Percentiles rank a stretch among this genome's conserved stretches.
phyloP scores from a whole-genome alignment of 2,797 vertebrate species.

The Acanthurus leucopareius region DNA sequence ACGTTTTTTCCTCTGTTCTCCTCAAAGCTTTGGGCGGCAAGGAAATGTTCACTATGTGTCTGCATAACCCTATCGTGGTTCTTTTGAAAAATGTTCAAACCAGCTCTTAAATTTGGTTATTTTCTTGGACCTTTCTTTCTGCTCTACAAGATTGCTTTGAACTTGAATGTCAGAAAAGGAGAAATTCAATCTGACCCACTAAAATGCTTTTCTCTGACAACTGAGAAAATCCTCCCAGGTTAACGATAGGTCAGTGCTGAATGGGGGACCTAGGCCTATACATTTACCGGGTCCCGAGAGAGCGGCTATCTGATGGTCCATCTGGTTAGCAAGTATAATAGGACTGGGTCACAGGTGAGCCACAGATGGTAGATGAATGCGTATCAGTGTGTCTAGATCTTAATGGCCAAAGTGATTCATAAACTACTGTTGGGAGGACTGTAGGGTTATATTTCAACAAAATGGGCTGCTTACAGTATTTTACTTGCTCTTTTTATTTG shows the following conservation, averaged over 20 bases:
- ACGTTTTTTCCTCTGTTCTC: not conserved
- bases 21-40: slow-evolving; percentile 32
- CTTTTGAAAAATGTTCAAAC: slow-evolving; percentile 58
- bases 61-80: slow-evolving; percentile 37
- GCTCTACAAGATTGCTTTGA: slow-evolving; percentile 60
- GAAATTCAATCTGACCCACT: slow-evolving; percentile 71
- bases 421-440: slow-evolving; percentile 25
- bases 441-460: slow-evolving; percentile 18
- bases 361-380: slow-evolving; percentile 56
- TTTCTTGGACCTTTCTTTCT: slow-evolving; percentile 50
- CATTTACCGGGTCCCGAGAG: slow-evolving; percentile 56
- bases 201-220: slow-evolving; percentile 61
- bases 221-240: slow-evolving; percentile 66
- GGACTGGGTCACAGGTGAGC: slow-evolving; percentile 67
- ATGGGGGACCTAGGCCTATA: slow-evolving; percentile 35
- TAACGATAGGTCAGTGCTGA: slow-evolving; percentile 66
- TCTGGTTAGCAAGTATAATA: slow-evolving; percentile 67
- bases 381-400: slow-evolving; percentile 45
- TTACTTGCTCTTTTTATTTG: not conserved
- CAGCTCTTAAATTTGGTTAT: slow-evolving; percentile 53
- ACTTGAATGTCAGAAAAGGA: slow-evolving; percentile 59
- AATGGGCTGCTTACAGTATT: slow-evolving; percentile 2
- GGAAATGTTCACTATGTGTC: slow-evolving; percentile 54
- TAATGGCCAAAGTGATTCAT: slow-evolving; percentile 45
- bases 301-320: slow-evolving; percentile 61